A percentile compares a stretch with the other conserved stretches of the same genome.
These are phyloP conservation scores for Miichthys miiuy DNA, from an alignment of 2,797 vertebrate species.

Conservation along the genomic window DNA sequence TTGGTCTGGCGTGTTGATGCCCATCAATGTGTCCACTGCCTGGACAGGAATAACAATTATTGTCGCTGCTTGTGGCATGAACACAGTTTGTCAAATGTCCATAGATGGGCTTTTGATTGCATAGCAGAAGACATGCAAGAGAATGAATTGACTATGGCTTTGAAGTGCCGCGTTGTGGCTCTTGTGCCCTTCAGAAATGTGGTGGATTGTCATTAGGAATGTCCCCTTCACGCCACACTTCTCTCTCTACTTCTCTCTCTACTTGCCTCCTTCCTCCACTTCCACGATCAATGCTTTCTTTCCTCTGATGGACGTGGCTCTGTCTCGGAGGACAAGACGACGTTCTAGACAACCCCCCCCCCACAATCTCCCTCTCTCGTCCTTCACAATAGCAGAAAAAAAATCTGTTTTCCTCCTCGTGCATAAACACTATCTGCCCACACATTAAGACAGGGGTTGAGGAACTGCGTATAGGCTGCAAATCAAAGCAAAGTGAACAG, in stretches of 20 bases:
- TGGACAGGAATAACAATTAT: conserved; percentile 90
- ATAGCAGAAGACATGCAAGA: conserved; percentile 88
- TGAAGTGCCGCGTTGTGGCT: conserved; percentile 84
- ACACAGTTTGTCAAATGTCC: conserved; percentile 90
- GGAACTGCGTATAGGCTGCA: conserved; percentile 54
- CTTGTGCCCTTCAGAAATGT: conserved; percentile 87
- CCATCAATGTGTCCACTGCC: conserved; percentile 89
- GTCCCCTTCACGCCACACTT: conserved; percentile 83
- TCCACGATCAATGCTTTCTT: conserved; percentile 58
- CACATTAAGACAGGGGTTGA: conserved; percentile 39
- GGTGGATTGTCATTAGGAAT: conserved; percentile 78
- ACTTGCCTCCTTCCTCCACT: conserved; percentile 49
- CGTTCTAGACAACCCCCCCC: conserved; percentile 33
- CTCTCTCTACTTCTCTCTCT: conserved; percentile 51
- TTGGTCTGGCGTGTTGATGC: conserved; percentile 75
- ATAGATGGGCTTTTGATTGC: conserved; percentile 88
- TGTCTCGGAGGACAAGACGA: conserved; percentile 56
- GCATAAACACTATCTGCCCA: conserved; percentile 42
- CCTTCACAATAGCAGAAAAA: conserved; percentile 62
- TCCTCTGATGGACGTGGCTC: conserved; percentile 51
- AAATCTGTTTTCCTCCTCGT: conserved; percentile 53
- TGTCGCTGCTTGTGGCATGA: conserved; percentile 85
- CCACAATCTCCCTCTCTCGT: conserved; percentile 38
- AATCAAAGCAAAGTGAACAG: conserved; percentile 73
- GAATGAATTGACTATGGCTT: conserved; percentile 85